Evolutionary conservation across 1,140 invertebrate genomes (phyloP).

Genomic region (Pinna nobilis): DNA sequence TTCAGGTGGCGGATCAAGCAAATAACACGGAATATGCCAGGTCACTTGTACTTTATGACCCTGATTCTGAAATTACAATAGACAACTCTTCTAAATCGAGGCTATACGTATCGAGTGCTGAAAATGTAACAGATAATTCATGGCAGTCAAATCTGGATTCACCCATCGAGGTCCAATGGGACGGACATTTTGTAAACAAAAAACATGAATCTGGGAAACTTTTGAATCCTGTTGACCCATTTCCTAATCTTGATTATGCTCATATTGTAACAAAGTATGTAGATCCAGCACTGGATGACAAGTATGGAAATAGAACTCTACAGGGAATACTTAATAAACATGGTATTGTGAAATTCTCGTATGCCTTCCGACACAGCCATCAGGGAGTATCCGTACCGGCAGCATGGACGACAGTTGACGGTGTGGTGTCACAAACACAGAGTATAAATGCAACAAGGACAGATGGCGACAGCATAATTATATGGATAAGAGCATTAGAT

Average conservation of each 20-base stretch:
- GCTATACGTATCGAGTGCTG: not conserved
- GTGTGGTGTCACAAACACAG: slow-evolving; percentile 1
- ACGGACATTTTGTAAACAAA: slow-evolving; percentile 20
- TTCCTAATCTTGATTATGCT: not conserved
- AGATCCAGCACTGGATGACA: slow-evolving; percentile 32
- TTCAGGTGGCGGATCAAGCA: slow-evolving; percentile 3
- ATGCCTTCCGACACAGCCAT: slow-evolving; percentile 6
- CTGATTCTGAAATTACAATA: not conserved
- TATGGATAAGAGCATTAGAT: slow-evolving; percentile 34
- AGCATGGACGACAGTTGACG: slow-evolving; percentile 1
- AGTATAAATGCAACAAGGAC: slow-evolving; percentile 7
- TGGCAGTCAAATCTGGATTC: not conserved
- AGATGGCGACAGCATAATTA: slow-evolving; percentile 27
- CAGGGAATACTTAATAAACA: slow-evolving; percentile 16
- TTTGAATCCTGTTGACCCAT: slow-evolving; percentile 13
- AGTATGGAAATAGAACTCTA: not conserved
- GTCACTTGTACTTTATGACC: slow-evolving; percentile 6
- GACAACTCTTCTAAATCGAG: not conserved
- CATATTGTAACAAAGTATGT: slow-evolving; percentile 19
- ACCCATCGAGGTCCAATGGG: not conserved
- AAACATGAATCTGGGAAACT: slow-evolving; percentile 1
- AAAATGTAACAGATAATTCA: not conserved
- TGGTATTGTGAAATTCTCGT: slow-evolving; percentile 29
- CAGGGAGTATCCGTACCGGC: slow-evolving; percentile 1
- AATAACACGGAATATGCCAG: slow-evolving; percentile 16